Base-by-base conservation (phyloP, 2,888 invertebrate genomes). In the Barypeithes pellucidus region DNA sequence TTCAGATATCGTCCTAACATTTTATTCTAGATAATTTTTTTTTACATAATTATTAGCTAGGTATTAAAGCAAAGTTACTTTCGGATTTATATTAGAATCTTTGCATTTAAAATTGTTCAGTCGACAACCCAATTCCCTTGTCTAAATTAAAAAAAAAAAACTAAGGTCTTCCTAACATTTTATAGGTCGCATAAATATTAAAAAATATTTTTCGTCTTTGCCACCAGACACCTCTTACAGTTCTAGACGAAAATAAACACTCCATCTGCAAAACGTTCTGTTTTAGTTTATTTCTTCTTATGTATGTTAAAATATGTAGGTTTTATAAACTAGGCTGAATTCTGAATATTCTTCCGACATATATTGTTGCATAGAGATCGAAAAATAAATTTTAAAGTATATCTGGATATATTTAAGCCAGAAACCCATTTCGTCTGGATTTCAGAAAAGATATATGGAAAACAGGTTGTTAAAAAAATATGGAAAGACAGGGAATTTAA, bases 291-390 rank as follows among this genome's bases (percentile, higher is more conserved):
- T 33, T 33, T 16, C 54, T 57, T 33, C 9, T 57, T 11, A 18
- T 57, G 18, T 11, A 16, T 33, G 16, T 11, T 33, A 57, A 57
- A 16, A 33, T 57, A 57, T 54, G 33, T 54, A 33, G 33, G 33
- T 57, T 16, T 57, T 57, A 57, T 57, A 57, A 57, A 33, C 54
- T 33, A 57, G 54, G 54, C 29, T 7, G 33, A 24, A 29, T 57
- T 57, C n/a, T 50, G 50, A 24, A 50, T 50, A 50, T 24, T 50
- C 24, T 11, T 43, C 29, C 24, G 47, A 29, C 59, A 41, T 67
- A 59, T 59, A 50, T 68, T 68, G 68, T 68, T 68, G 60, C 68
- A 68, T 68, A 57, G 24, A 68, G 43, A 68, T 61, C 60, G 68
- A 59, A 50, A 68, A 68, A 68, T 68, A 68, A 60, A 68, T 68